Base-by-base conservation (phyloP, 2,888 invertebrate species). In the Chromoteleia sp. region DNA sequence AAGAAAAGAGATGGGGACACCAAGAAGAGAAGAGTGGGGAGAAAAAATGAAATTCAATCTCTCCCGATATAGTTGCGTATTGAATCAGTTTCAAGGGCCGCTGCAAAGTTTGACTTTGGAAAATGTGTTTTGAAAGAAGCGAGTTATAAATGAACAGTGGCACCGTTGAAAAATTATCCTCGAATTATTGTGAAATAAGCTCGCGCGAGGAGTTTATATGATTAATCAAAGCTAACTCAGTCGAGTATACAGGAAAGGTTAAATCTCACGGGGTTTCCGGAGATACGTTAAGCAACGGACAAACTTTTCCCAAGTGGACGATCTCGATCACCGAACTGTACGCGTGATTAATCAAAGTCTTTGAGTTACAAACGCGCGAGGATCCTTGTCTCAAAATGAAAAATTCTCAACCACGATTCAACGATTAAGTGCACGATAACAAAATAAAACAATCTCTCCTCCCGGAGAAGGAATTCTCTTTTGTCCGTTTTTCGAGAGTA, bases 251-350 rank as follows among this genome's bases (percentile, higher is more conserved):
- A 68, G 50, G 52, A 73, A 71, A 59, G 68, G 74, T 78, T 74
- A 70, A 79, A 76, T 81, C 81, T 81, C 71, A 73, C 68, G 84
- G 78, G 85, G 84, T 85, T 85, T 85, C 85, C 85, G 83, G 83
- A 84, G 84, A 71, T 81, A 58, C 58, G 54, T 59, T 59, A 59
- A 54, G 52, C 54, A 68, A 68, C 48, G 41, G 45, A 43, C 63
- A 29, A 76, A 58, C 73, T 73, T 73, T 81, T 81, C 73, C 61
- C 36, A 71, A 81, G 80, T 58, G 59, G 61, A 74, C 70, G 63
- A 74, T 74, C 80, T 70, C 70, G 74, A 80, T 80, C 74, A 58
- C 73, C 14, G 63, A 48, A 17, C 56, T 56, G 56, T 41, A 54
- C 54, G 29, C 63, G 65, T 41, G 73, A 79, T 79, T 74, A 79